Evolutionary conservation across 1,140 invertebrate species (phyloP).

Genomic region (Drosophila sp.): DNA sequence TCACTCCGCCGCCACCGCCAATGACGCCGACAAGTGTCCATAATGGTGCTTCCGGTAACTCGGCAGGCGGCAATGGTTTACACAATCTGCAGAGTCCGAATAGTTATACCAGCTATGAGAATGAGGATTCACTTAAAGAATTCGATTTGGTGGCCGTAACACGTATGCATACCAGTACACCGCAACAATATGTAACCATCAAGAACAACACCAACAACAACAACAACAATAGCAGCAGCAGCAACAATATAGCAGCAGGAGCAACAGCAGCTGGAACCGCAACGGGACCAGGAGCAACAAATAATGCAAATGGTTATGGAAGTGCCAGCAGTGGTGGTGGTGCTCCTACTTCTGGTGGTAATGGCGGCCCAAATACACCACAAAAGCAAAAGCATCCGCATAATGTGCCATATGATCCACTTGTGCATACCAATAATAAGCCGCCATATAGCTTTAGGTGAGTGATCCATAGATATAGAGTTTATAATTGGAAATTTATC

Average conservation of each 20-base stretch:
- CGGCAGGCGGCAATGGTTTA: neutral
- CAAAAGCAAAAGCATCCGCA: constrained; percentile 88
- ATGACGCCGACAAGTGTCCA: constrained; percentile 54
- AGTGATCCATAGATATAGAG: neutral
- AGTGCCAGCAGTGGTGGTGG: neutral
- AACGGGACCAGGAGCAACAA: neutral
- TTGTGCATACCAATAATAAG: constrained; percentile 93
- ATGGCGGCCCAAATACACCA: constrained; percentile 47
- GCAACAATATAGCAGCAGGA: constrained; percentile 3
- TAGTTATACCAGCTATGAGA: constrained; percentile 77
- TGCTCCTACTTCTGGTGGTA: neutral
- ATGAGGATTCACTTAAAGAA: constrained; percentile 80
- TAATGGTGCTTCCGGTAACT: constrained; percentile 30
- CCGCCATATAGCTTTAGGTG: constrained; percentile 92
- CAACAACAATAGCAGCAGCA: constrained; percentile 6
- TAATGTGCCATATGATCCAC: constrained; percentile 89
- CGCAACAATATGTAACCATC: constrained; percentile 55
- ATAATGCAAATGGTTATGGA: neutral
- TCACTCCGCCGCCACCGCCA: constrained; percentile 60
- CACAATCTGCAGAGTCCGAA: constrained; percentile 69
- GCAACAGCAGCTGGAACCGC: neutral
- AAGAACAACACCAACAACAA: constrained; percentile 44
- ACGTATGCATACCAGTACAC: constrained; percentile 66
- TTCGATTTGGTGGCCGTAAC: constrained; percentile 62
- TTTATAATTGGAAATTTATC: neutral